These are phyloP conservation scores for Brachylomia viminalis DNA, from an alignment of 2,888 invertebrate species.

Conservation along the genomic window DNA sequence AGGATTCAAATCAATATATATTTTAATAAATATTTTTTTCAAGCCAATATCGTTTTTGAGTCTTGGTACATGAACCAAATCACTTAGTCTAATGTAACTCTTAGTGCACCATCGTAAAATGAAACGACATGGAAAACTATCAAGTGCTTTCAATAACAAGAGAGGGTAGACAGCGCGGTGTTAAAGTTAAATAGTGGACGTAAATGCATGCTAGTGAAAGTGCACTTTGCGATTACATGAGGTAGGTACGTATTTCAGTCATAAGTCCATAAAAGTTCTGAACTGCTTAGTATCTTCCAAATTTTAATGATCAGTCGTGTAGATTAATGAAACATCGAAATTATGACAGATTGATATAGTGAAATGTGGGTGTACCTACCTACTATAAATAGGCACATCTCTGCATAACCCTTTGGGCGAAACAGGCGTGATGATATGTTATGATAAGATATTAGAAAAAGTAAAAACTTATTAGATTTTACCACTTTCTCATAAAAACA, in stretches of 20 bases:
- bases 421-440: too few relatives aligned
- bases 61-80: neutral
- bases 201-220: conserved; percentile 13
- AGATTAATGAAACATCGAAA: neutral
- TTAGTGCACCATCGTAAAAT: conserved; percentile 32
- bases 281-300: too few relatives aligned
- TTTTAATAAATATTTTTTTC: neutral
- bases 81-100: conserved; percentile 30
- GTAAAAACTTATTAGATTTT: too few relatives aligned
- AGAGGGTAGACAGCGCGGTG: conserved; percentile 23
- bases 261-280: neutral
- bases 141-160: conserved; percentile 27
- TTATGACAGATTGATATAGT: neutral
- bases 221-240: conserved; percentile 8
- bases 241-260: too few relatives aligned
- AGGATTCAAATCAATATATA: neutral
- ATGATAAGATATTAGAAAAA: too few relatives aligned
- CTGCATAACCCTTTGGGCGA: too few relatives aligned
- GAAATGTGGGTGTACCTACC: neutral
- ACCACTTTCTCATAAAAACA: neutral
- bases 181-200: conserved; percentile 16
- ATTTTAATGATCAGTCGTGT: neutral
- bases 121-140: conserved; percentile 45
- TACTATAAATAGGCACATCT: too few relatives aligned
- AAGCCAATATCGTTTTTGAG: too few relatives aligned